Conservation (phyloP, 2,888 invertebrate genomes). For the Limnephilus marmoratus region DNA sequence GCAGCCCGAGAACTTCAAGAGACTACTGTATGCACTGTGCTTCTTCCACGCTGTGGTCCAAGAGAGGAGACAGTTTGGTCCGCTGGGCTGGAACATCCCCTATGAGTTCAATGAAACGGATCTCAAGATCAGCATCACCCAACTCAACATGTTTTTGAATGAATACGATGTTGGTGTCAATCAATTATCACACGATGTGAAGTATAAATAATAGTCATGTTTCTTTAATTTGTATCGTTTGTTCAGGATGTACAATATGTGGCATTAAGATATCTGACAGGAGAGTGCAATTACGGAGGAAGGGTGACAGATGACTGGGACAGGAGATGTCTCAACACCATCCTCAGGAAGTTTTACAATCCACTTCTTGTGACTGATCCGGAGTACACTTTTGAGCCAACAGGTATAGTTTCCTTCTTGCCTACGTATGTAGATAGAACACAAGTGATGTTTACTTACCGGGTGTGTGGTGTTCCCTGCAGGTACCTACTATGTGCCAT, state of each 20-base stretch:
- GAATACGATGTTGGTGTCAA: conserved; percentile 81
- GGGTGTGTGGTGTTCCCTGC: conserved; percentile 21
- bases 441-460: background rate
- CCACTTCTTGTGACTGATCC: conserved; percentile 80
- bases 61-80: conserved; percentile 93
- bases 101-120: conserved; percentile 98
- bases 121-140: conserved; percentile 90
- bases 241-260: conserved; percentile 86
- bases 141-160: conserved; percentile 91
- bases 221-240: background rate
- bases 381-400: conserved; percentile 83
- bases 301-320: conserved; percentile 98
- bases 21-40: conserved; percentile 90
- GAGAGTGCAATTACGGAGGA: conserved; percentile 98
- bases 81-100: conserved; percentile 96
- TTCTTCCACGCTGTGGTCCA: conserved; percentile 97
- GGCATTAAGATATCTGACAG: conserved; percentile 92
- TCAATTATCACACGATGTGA: background rate
- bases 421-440: background rate
- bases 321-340: conserved; percentile 89
- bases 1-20: conserved; percentile 87
- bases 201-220: background rate
- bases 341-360: conserved; percentile 88
- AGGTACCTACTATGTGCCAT: conserved; percentile 86
- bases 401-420: conserved; percentile 71